Percentiles rank a stretch among this genome's conserved stretches.
phyloP scores from a whole-genome alignment of 2,888 invertebrate species.

The Epirrita christyi region DNA sequence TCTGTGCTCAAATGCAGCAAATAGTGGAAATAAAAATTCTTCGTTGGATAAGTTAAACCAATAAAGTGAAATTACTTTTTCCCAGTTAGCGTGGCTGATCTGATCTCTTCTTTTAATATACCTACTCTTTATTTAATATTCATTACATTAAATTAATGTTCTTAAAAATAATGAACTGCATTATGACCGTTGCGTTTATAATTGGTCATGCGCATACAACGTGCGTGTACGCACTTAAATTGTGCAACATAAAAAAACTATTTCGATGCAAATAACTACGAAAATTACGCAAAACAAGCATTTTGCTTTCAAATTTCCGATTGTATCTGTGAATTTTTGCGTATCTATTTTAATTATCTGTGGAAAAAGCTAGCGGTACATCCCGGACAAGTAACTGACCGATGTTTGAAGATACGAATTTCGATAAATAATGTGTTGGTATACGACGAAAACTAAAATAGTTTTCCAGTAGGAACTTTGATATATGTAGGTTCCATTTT shows the following conservation, averaged over 20 bases:
- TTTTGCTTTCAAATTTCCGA: constrained; percentile 68
- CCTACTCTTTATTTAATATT: too few species aligned
- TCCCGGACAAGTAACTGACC: constrained; percentile 53
- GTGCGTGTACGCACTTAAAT: constrained; percentile 72
- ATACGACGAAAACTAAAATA: too few species aligned
- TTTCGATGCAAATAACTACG: constrained; percentile 73
- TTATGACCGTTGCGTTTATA: constrained; percentile 38
- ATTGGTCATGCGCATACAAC: constrained; percentile 70
- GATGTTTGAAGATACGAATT: constrained; percentile 50
- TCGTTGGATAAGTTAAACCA: background rate
- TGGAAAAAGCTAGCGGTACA: constrained; percentile 72
- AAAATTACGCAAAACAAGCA: constrained; percentile 65
- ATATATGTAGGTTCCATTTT: too few species aligned
- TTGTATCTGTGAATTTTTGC: constrained; percentile 67
- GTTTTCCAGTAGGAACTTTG: too few species aligned
- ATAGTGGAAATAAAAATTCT: background rate
- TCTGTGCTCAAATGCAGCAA: too few species aligned
- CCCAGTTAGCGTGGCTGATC: too few species aligned
- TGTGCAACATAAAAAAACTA: constrained; percentile 61
- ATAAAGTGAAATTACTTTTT: background rate
- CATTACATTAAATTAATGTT: background rate
- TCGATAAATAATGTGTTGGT: constrained; percentile 56
- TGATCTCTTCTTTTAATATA: too few species aligned
- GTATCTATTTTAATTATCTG: constrained; percentile 39
- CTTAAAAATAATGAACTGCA: constrained; percentile 14